Evolutionary conservation across 2,113 vertebrate species (phyloP).

Genomic region (Stigmatopora nigra): DNA sequence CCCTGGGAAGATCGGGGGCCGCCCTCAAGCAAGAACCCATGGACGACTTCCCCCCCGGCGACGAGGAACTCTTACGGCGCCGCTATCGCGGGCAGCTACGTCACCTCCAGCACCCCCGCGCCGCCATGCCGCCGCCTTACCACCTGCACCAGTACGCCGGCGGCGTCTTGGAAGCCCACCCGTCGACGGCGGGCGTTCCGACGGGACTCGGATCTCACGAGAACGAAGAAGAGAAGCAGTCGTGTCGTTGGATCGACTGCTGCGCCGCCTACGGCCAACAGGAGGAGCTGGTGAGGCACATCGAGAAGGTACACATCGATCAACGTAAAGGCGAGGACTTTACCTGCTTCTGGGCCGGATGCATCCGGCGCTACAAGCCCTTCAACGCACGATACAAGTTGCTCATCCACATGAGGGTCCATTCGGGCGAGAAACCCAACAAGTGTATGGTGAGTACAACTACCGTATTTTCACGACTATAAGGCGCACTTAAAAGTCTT

Average conservation of each 20-base stretch:
- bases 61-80: conserved; percentile 79
- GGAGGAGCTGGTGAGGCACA: conserved; percentile 97
- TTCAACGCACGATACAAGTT: conserved; percentile 99
- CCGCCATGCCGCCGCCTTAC: conserved; percentile 85
- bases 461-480: too few species aligned
- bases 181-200: conserved; percentile 46
- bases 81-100: conserved; percentile 72
- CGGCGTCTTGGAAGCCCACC: conserved; percentile 62
- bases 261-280: conserved; percentile 90
- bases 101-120: conserved; percentile 62
- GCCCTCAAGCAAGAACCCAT: conserved; percentile 89
- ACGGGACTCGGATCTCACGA: conserved; percentile 66
- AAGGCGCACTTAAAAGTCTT: too few species aligned
- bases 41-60: conserved; percentile 80
- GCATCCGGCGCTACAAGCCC: conserved; percentile 92
- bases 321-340: conserved; percentile 98
- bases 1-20: conserved; percentile 56
- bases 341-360: conserved; percentile 98
- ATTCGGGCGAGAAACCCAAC: conserved; percentile 98
- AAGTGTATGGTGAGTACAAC: conserved; percentile 99
- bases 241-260: conserved; percentile 97
- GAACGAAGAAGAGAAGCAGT: conserved; percentile 75
- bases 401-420: conserved; percentile 98
- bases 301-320: conserved; percentile 97
- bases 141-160: conserved; percentile 79